Conservation (phyloP, 2,888 invertebrate genomes). For the Leptothorax acervorum region DNA sequence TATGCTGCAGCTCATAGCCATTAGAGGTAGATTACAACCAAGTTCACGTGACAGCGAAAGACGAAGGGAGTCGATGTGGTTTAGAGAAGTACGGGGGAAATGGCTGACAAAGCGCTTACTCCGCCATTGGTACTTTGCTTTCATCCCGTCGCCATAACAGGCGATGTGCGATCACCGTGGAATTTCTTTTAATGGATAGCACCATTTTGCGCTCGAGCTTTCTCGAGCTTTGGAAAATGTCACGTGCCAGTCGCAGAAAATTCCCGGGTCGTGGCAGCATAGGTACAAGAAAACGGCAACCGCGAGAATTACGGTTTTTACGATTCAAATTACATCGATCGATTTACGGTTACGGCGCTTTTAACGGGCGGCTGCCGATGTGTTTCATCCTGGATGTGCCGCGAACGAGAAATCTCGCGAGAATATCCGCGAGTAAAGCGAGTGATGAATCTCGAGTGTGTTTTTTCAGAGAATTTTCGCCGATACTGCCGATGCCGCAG, state of each 20-base stretch:
- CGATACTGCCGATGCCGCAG: not conserved
- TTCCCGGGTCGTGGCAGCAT: not conserved
- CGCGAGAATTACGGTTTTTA: slow-evolving; percentile 26
- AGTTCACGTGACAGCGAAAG: slow-evolving; percentile 13
- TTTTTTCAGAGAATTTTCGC: slow-evolving; percentile 21
- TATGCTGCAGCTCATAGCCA: slow-evolving; percentile 52
- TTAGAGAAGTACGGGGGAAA: slow-evolving; percentile 30
- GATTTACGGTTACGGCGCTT: slow-evolving; percentile 28
- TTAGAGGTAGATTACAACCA: slow-evolving; percentile 64
- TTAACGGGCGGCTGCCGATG: slow-evolving; percentile 20
- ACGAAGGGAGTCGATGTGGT: slow-evolving; percentile 12
- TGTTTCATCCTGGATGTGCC: slow-evolving; percentile 15
- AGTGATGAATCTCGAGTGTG: not conserved
- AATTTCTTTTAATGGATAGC: slow-evolving; percentile 42
- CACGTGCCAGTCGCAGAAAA: slow-evolving; percentile 32
- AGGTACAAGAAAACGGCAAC: slow-evolving; percentile 1
- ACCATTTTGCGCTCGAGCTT: slow-evolving; percentile 7
- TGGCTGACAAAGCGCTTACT: slow-evolving; percentile 53
- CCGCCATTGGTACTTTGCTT: slow-evolving; percentile 37
- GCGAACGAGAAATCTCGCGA: slow-evolving; percentile 8
- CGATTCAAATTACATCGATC: slow-evolving; percentile 38
- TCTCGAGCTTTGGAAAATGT: slow-evolving; percentile 42
- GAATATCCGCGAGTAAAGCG: not conserved
- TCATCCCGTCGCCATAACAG: slow-evolving; percentile 37
- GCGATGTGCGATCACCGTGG: slow-evolving; percentile 28